phyloP scores from a whole-genome alignment of 2,888 invertebrate species.

The Cenopis cana region DNA sequence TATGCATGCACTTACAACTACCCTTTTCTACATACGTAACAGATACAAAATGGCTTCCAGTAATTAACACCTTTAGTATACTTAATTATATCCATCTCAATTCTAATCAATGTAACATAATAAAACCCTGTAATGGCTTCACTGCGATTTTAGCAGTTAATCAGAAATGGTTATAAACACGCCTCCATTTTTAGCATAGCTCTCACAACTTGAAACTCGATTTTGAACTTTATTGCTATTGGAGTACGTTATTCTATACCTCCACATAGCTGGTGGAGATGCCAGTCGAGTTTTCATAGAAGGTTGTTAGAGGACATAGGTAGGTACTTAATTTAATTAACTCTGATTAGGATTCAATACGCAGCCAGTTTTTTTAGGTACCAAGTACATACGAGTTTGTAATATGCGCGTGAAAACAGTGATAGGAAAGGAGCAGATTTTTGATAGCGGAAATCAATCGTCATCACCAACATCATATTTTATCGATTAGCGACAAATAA shows the following conservation, averaged over 20 bases:
- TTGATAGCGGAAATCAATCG: no score
- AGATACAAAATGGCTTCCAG: background rate
- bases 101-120: background rate
- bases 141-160: background rate
- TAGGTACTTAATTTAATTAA: no score
- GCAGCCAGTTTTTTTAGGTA: no score
- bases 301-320: no score
- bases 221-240: background rate
- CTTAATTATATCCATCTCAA: background rate
- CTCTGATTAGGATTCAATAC: no score
- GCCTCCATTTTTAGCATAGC: background rate
- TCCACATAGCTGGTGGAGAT: background rate
- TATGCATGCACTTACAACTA: no score
- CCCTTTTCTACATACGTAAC: no score
- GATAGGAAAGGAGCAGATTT: no score
- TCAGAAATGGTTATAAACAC: background rate
- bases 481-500: no score
- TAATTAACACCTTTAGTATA: background rate
- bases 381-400: no score
- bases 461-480: no score
- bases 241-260: background rate
- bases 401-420: no score
- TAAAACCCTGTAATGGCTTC: slow-evolving; percentile 5
- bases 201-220: background rate
- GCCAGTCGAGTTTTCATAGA: background rate